Conservation (phyloP, 2,888 invertebrate species). For the Parnassius apollo region DNA sequence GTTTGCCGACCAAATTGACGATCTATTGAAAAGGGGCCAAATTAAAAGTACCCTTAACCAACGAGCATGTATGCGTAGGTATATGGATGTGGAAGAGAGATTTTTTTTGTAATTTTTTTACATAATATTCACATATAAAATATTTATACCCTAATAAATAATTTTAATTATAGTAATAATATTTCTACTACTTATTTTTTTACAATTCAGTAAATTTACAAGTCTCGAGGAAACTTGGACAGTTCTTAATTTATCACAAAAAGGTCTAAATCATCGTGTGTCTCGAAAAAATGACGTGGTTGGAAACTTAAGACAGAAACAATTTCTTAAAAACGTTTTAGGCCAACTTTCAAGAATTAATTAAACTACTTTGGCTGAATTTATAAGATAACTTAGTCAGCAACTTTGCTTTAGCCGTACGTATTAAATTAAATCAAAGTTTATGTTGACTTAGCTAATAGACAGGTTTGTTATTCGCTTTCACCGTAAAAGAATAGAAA, state of each 20-base stretch:
- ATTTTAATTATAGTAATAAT: too few species aligned
- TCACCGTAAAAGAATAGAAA: neutral
- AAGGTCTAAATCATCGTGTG: constrained; percentile 3
- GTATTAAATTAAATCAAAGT: constrained; percentile 17
- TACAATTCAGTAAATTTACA: too few species aligned
- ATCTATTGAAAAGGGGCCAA: too few species aligned
- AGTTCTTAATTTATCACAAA: constrained; percentile 10
- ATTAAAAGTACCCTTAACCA: too few species aligned
- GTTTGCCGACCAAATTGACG: too few species aligned
- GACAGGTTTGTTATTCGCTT: neutral
- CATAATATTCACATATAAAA: too few species aligned
- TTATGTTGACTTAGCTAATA: constrained; percentile 6
- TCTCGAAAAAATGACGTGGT: neutral
- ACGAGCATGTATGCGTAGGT: too few species aligned
- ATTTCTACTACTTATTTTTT: too few species aligned
- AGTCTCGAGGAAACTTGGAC: neutral
- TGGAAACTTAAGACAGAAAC: constrained; percentile 4
- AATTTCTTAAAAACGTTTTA: constrained; percentile 19
- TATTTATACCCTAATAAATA: too few species aligned
- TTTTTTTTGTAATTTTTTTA: too few species aligned
- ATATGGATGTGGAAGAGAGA: too few species aligned
- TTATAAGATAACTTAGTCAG: constrained; percentile 19
- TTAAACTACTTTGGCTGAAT: constrained; percentile 21
- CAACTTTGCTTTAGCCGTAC: constrained; percentile 1
- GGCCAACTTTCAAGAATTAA: constrained; percentile 10